These are phyloP conservation scores for Parthenolecanium corni DNA, from an alignment of 2,888 invertebrate genomes.

Conservation along the genomic window DNA sequence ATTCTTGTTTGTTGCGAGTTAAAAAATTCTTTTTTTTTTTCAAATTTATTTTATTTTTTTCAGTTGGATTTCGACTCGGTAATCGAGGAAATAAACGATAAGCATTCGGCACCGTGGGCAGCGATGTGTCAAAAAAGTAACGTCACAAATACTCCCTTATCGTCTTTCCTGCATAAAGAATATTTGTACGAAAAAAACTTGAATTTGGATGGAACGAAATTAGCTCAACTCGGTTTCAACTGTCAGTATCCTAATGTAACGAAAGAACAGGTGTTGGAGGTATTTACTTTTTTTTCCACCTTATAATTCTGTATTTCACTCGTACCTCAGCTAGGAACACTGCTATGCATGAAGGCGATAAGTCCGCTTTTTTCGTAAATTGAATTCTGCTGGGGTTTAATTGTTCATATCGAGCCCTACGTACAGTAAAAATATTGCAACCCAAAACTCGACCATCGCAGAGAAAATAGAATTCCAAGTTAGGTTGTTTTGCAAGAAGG, in stretches of 20 bases:
- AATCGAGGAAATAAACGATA: conserved; percentile 85
- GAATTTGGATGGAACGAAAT: conserved; percentile 56
- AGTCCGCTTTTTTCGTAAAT: too few species aligned
- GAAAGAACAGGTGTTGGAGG: conserved; percentile 25
- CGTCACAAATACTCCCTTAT: conserved; percentile 72
- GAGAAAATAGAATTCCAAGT: too few species aligned
- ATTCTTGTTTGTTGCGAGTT: too few species aligned
- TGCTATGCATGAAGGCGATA: too few species aligned
- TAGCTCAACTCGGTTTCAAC: conserved; percentile 50
- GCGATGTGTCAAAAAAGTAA: conserved; percentile 63
- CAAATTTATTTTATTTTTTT: conserved; percentile 33
- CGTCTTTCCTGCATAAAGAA: conserved; percentile 76
- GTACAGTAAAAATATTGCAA: too few species aligned
- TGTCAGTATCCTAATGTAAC: conserved; percentile 20
- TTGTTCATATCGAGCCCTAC: too few species aligned
- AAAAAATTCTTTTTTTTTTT: conserved; percentile 25
- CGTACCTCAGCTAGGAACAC: too few species aligned
- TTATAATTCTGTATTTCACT: too few species aligned
- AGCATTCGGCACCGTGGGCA: conserved; percentile 86
- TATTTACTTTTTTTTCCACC: not conserved
- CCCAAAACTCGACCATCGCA: too few species aligned
- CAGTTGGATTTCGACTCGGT: conserved; percentile 67
- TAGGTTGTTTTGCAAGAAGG: too few species aligned
- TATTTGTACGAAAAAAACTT: conserved; percentile 69
- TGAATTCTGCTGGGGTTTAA: too few species aligned